Base-by-base conservation (phyloP, 2,113 vertebrate species). In the Ancistrus triradiatus region DNA sequence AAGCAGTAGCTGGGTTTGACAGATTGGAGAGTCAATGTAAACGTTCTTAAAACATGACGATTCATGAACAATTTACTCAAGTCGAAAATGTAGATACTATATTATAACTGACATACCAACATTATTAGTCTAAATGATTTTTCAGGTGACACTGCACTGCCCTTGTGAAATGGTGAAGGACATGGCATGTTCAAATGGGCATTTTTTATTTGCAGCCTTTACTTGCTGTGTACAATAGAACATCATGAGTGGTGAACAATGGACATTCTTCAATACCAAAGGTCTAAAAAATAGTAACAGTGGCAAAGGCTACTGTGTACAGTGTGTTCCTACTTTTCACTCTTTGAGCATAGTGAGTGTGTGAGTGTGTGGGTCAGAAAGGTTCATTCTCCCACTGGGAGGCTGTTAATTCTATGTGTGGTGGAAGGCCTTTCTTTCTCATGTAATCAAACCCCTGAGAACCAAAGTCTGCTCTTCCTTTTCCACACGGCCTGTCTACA, bases 231-330 rank as follows among this genome's bases (percentile, higher is more conserved):
- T 70, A 33, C 66, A 63, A 64, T 68, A 70, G 68, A 25, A 76
- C 74, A 24, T 74, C 69, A 83, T 69, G n/a, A n/a, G n/a, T n/a
- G 18, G 76, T 80, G 84, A 86, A 89, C 86, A 88, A 86, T 87
- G 80, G 63, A 67, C 81, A 84, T 87, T 86, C 83, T 82, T 82
- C 53, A 53, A 73, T 85, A 78, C 77, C 10, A 69, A 72, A 70
- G 10, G 59, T 61, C 68, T 77, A 53, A 79, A 77, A 58, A 80
- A 51, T 68, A 73, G 80, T 84, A 86, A 85, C 81, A 85, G 80
- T 83, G 76, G 78, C 78, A 77, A 63, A 51, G 24, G 77, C 81
- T 79, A 73, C 81, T 84, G 83, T 84, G 78, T 72, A 75, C 75
- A 68, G 72, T 48, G 74, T 74, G 64, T 77, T 82, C 80, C 81